Evolutionary conservation across 2,113 vertebrate genomes (phyloP), one percentile per base, ranked within the genome.

Genomic region (Oenanthe melanoleuca): DNA sequence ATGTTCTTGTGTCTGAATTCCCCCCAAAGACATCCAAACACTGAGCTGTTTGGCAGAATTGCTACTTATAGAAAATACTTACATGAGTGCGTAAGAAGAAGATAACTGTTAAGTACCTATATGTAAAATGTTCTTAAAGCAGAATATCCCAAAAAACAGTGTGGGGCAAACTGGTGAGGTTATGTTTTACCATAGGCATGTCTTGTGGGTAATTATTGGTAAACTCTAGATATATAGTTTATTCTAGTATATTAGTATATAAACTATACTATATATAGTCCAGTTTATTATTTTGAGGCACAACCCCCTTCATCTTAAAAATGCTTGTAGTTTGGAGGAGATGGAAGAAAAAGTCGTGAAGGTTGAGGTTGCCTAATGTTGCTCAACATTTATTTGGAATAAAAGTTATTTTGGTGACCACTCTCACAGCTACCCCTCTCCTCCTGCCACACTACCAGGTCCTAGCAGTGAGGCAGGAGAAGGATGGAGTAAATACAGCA

Each of bases 1-100:
- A 98, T 97, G 97, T 97, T 98, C 97, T 97, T 97, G 95, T 88
- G 93, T 98, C 92, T 98, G 95, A 97, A 98, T 97, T 97, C 92
- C 96, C 93, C 97, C 96, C 3, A 28, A 97, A 98, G 97, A 95
- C 96, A 97, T 97, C 97, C 93, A 96, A 97, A 95, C 96, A 97
- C 96, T 90, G 93, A 86, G 91, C 86, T 97, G 89, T 96, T 96
- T 93, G 95, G 69, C 91, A 89, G 86, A 82, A 92, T 89, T 94
- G 94, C 96, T 97, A 72, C 96, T 96, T 96, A 90, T 44, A 96
- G 91, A 97, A 67, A 92, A 78, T 86, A 77, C 92, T 82, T 88
- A 56, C 14, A 61, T 5, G 21, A 78, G 77, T 67, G 75, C 47
- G 15, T 75, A 93, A 64, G 78, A 93, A 70, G 89, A 75, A 82